Base-by-base conservation (phyloP, 1,140 invertebrate genomes). In the Dolichoris vasculosae region DNA sequence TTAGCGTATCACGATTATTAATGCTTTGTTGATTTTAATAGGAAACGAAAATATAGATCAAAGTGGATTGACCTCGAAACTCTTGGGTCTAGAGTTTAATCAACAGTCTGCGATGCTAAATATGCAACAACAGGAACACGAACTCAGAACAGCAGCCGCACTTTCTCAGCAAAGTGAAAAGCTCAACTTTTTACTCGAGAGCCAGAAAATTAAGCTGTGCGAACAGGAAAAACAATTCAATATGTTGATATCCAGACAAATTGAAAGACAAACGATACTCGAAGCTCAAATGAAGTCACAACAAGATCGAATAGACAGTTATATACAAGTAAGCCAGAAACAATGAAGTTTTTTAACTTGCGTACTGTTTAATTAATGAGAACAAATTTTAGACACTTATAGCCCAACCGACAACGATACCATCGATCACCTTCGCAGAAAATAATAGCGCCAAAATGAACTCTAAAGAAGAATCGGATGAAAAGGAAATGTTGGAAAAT, bases 251-350 rank as follows among this genome's bases (percentile, higher is more conserved):
- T 89, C 90, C 63, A 89, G 86, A 64, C 91, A 93, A 82, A 78
- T 91, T 0, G 91, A 93, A 67, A 89, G 89, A 30, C 92, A 93
- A 82, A 69, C 85, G 73, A 78, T 90, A 23, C 84, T 93, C 11
- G 91, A 93, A 69, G 86, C 89, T 13, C 91, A 93, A 88, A 89
- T 93, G 83, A 92, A 91, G 87, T 87, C 89, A 64, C 92, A 92
- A 82, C 92, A 93, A 79, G 89, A 90, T 55, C 87, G 90, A 7
- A 91, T 92, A 67, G 86, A 92, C 86, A 88, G 87, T 86, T 91
- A 91, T 82, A 89, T 93, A 82, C 88, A 91, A 87, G 90, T 92
- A 87, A 84, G 71, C 30, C 48, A 48, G 63, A 9, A 55, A 20
- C 43, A 73, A 8, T 43, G 3, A 73, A 6, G n/a, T n/a, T n/a